A percentile compares a stretch with the other conserved stretches of the same genome.
Evolutionary conservation across 2,797 vertebrate genomes (phyloP).

Genomic region (Chromobotia macracanthus): DNA sequence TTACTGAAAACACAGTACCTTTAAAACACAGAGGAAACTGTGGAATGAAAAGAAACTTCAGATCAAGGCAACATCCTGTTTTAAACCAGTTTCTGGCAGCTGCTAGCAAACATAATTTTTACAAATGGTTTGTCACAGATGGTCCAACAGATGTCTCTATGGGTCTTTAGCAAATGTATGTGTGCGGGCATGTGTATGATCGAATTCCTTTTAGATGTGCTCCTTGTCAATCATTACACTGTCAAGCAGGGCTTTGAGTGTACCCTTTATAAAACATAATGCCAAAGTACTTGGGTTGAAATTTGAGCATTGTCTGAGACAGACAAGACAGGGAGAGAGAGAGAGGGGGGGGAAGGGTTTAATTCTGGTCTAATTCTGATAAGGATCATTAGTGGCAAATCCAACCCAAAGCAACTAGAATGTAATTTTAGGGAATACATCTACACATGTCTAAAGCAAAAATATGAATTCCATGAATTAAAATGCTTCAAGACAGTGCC

Average conservation of each 20-base stretch:
- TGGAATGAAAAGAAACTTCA: no score
- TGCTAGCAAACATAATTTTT: slow-evolving; percentile 57
- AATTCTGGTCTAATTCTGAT: slow-evolving; percentile 49
- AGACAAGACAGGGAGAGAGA: neutral
- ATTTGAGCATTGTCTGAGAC: slow-evolving; percentile 42
- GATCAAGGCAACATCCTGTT: slow-evolving; percentile 50
- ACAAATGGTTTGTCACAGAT: slow-evolving; percentile 61
- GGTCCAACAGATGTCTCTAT: slow-evolving; percentile 60
- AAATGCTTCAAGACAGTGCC: neutral
- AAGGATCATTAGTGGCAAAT: slow-evolving; percentile 56
- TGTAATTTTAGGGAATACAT: slow-evolving; percentile 70
- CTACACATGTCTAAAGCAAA: slow-evolving; percentile 65
- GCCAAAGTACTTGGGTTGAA: slow-evolving; percentile 52
- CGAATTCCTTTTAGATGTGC: slow-evolving; percentile 52
- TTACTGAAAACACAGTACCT: no score
- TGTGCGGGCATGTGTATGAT: slow-evolving; percentile 8
- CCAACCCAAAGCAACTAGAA: slow-evolving; percentile 58
- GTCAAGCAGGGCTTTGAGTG: slow-evolving; percentile 54
- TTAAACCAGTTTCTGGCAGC: slow-evolving; percentile 54
- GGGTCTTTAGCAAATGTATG: slow-evolving; percentile 52
- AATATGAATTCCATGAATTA: slow-evolving; percentile 7
- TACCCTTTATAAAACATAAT: slow-evolving; percentile 52
- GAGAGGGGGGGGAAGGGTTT: no score
- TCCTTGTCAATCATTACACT: slow-evolving; percentile 59
- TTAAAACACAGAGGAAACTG: no score